Conservation (phyloP, 2,113 vertebrate genomes). For the Protomyctophum bolini region DNA sequence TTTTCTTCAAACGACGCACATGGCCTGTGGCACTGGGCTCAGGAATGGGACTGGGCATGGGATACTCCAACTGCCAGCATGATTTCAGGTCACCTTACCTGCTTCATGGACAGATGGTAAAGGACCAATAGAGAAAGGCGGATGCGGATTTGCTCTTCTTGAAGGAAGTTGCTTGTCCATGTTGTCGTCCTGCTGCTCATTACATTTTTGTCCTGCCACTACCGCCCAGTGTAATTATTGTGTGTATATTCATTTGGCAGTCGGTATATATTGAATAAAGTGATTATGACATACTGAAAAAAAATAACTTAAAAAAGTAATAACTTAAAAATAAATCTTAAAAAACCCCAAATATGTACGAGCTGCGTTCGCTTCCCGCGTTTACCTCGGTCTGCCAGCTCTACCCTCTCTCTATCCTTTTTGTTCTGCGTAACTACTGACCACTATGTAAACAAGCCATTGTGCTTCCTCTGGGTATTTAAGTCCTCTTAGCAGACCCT, state of each 20-base stretch:
- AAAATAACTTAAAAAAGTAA: no score
- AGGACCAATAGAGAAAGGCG: conserved; percentile 68
- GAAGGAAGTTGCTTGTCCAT: neutral
- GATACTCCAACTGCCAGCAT: conserved; percentile 92
- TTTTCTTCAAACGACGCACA: conserved; percentile 89
- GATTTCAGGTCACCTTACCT: conserved; percentile 88
- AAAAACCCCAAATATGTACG: no score
- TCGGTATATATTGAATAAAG: neutral
- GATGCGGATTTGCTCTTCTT: neutral
- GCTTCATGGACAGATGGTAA: conserved; percentile 86
- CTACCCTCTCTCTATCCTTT: no score
- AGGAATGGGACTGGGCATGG: conserved; percentile 90
- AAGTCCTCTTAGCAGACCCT: no score
- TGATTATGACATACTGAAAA: neutral
- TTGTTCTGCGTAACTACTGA: no score
- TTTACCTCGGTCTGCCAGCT: no score
- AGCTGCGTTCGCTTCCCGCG: no score
- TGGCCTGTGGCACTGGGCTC: conserved; percentile 89
- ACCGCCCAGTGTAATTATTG: neutral
- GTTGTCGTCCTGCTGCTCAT: neutral
- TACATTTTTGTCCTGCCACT: neutral
- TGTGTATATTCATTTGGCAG: conserved; percentile 3
- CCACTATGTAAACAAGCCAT: no score
- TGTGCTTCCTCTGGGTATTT: no score
- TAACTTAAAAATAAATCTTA: no score